These are phyloP conservation scores for Drosophila sp. DNA, from an alignment of 1,140 invertebrate species.

Conservation along the genomic window DNA sequence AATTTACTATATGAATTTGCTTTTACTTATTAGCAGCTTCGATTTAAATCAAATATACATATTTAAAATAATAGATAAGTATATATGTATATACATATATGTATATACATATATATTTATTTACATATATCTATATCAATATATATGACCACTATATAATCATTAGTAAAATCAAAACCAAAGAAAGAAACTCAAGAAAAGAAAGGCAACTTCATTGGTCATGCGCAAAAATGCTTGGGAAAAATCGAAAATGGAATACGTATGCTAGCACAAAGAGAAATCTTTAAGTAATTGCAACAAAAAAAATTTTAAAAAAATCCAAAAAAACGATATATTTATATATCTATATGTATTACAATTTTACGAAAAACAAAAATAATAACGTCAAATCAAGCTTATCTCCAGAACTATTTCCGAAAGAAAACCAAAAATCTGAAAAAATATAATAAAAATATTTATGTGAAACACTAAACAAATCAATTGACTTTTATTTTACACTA, in stretches of 20 bases:
- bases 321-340: slow-evolving; percentile 31
- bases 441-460: slow-evolving; percentile 82
- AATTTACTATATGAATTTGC: slow-evolving; percentile 69
- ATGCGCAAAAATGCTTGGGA: slow-evolving; percentile 17
- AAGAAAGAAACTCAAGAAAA: slow-evolving; percentile 18
- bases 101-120: slow-evolving; percentile 4
- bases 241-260: slow-evolving; percentile 13
- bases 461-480: slow-evolving; percentile 37
- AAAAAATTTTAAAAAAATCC: slow-evolving; percentile 15
- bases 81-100: slow-evolving; percentile 44
- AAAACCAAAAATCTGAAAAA: slow-evolving; percentile 67
- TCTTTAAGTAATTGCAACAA: slow-evolving; percentile 34
- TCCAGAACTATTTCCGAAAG: slow-evolving; percentile 77
- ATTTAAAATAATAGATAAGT: slow-evolving; percentile 29
- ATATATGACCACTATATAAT: slow-evolving; percentile 69
- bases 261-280: slow-evolving; percentile 42
- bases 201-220: slow-evolving; percentile 12
- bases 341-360: slow-evolving; percentile 76
- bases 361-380: slow-evolving; percentile 39
- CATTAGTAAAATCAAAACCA: slow-evolving; percentile 48
- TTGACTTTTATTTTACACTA: slow-evolving; percentile 9
- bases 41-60: slow-evolving; percentile 80
- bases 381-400: slow-evolving; percentile 77
- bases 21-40: slow-evolving; percentile 78
- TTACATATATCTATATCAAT: slow-evolving; percentile 32